These are phyloP conservation scores for Venusia cambrica DNA, from an alignment of 2,888 invertebrate species.

Conservation along the genomic window DNA sequence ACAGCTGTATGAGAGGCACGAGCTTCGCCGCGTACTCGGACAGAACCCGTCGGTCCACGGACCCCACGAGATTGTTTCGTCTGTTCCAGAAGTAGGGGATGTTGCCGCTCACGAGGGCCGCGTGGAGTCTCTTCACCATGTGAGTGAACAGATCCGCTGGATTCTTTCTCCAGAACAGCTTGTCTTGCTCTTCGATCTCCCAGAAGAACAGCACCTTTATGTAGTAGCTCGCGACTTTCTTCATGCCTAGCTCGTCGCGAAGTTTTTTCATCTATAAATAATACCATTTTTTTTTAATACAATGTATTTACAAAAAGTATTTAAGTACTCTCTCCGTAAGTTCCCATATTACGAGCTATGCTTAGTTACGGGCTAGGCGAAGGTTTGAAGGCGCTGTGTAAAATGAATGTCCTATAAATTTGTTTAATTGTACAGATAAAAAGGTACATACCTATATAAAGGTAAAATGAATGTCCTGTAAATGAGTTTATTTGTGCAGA, in stretches of 20 bases:
- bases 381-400: no score
- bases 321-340: no score
- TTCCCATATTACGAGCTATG: no score
- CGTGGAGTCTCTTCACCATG: slow-evolving; percentile 60
- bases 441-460: no score
- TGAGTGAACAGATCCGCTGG: slow-evolving; percentile 51
- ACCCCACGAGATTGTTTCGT: slow-evolving; percentile 61
- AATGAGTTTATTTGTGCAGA: no score
- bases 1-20: slow-evolving; percentile 36
- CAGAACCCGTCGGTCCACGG: slow-evolving; percentile 33
- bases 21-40: slow-evolving; percentile 45
- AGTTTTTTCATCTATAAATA: slow-evolving; percentile 69
- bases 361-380: no score
- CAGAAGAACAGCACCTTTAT: slow-evolving; percentile 78
- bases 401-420: no score
- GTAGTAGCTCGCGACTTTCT: slow-evolving; percentile 77
- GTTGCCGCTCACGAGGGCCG: slow-evolving; percentile 40
- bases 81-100: slow-evolving; percentile 76
- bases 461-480: no score
- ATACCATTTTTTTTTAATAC: no score
- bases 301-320: no score
- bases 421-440: no score
- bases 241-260: slow-evolving; percentile 64
- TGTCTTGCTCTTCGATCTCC: slow-evolving; percentile 46
- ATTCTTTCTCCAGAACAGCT: slow-evolving; percentile 52